Evolutionary conservation across 2,888 invertebrate genomes (phyloP).

Genomic region (Pyrgus malvae): DNA sequence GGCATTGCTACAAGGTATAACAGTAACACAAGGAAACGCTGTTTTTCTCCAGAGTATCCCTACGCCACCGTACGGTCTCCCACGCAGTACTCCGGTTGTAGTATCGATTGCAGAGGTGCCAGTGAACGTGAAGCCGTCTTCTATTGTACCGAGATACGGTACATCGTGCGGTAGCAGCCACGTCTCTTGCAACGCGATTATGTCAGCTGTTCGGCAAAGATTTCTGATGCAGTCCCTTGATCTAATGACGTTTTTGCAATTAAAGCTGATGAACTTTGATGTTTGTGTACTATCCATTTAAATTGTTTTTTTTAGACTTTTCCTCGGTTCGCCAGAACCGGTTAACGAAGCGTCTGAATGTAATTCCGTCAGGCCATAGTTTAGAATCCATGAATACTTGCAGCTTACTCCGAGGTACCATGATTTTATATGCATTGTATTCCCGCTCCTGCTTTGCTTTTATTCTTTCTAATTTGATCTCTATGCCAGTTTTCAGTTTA

Average conservation of each 20-base stretch:
- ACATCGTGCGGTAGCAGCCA: constrained; percentile 16
- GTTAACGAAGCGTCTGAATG: constrained; percentile 31
- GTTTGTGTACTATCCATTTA: neutral
- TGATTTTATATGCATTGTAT: constrained; percentile 32
- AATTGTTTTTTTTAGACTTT: neutral
- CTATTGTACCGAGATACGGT: neutral
- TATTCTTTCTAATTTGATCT: constrained; percentile 18
- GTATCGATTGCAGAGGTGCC: constrained; percentile 19
- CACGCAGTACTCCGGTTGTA: constrained; percentile 15
- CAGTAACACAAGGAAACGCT: neutral
- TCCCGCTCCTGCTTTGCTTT: constrained; percentile 7
- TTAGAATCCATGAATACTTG: constrained; percentile 30
- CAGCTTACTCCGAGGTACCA: constrained; percentile 25
- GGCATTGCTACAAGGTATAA: neutral
- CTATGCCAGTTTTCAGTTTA: constrained; percentile 20
- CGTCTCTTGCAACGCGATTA: constrained; percentile 2
- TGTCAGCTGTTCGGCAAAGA: neutral
- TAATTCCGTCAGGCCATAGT: constrained; percentile 33
- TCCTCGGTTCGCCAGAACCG: constrained; percentile 16
- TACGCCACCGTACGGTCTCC: constrained; percentile 23
- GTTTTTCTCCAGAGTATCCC: constrained; percentile 19
- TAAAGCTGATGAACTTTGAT: constrained; percentile 26
- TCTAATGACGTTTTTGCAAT: constrained; percentile 29
- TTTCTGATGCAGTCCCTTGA: constrained; percentile 8
- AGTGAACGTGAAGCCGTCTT: constrained; percentile 2